A percentile compares a stretch with the other conserved stretches of the same genome.
phyloP scores from a whole-genome alignment of 2,113 vertebrate genomes.

The Rhineura floridana region DNA sequence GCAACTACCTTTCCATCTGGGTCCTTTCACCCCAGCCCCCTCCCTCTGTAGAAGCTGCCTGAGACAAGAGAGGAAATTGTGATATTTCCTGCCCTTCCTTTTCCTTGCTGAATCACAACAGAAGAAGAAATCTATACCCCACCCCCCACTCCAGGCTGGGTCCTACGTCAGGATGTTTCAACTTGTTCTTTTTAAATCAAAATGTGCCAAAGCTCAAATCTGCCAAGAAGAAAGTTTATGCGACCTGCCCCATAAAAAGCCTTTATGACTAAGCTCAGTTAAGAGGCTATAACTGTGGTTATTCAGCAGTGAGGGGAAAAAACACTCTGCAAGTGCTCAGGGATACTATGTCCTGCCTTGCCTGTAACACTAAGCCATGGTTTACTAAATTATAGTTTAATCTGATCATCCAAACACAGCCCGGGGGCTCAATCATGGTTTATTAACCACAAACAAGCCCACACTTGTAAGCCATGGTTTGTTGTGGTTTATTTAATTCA shows the following conservation, averaged over 20 bases:
- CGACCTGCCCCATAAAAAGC: neutral
- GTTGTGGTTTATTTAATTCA: no score
- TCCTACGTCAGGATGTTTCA: neutral
- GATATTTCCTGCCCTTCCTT: slow-evolving; percentile 1
- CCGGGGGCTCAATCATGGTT: no score
- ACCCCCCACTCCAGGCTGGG: neutral
- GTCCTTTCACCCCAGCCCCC: neutral
- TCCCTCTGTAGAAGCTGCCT: neutral
- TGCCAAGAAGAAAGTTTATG: neutral
- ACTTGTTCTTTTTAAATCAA: neutral
- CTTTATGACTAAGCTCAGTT: neutral
- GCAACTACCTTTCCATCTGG: neutral
- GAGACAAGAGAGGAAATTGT: neutral
- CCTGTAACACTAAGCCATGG: no score
- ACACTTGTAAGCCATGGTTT: no score
- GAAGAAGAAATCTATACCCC: no score
- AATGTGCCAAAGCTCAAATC: neutral
- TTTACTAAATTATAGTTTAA: no score
- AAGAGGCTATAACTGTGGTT: neutral
- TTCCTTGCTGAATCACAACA: slow-evolving; percentile 17
- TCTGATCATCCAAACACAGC: no score
- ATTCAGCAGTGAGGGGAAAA: neutral
- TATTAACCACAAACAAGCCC: no score
- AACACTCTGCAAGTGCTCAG: neutral
- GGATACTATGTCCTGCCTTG: neutral